These are phyloP conservation scores for Spheniscus humboldti DNA, from an alignment of 2,797 vertebrate genomes.

Conservation along the genomic window DNA sequence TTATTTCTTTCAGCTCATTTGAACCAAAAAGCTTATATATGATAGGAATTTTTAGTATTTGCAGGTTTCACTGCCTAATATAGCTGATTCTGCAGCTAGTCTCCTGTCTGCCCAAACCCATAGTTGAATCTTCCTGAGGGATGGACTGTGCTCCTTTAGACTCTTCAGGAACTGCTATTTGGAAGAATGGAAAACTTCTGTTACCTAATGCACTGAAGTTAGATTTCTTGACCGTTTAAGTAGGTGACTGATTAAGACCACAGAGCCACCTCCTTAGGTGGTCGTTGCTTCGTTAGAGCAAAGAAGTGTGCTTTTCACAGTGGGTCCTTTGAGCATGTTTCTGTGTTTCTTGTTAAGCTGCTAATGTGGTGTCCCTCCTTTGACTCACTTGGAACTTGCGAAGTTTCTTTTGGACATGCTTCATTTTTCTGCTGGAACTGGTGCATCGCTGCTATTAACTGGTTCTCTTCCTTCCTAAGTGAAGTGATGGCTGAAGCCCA, in stretches of 20 bases:
- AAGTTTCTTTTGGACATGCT: conserved; percentile 76
- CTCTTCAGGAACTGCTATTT: conserved; percentile 47
- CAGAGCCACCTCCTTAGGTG: conserved; percentile 70
- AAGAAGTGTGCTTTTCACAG: conserved; percentile 63
- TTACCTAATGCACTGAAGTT: conserved; percentile 48
- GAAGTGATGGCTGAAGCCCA: conserved; percentile 68
- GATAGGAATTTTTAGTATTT: not conserved
- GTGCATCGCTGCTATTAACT: conserved; percentile 73
- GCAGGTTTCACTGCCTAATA: not conserved
- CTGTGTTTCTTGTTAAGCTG: conserved; percentile 71
- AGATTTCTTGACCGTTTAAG: conserved; percentile 49
- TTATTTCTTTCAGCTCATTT: not conserved
- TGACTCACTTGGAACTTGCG: conserved; percentile 73
- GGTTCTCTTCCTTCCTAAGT: conserved; percentile 73
- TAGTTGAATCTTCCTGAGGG: not conserved
- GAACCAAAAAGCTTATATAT: not conserved
- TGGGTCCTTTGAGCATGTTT: conserved; percentile 65
- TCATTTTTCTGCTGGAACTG: conserved; percentile 71
- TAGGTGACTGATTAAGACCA: conserved; percentile 65
- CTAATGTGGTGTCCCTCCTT: conserved; percentile 75
- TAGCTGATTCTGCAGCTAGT: not conserved
- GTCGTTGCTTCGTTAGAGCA: conserved; percentile 56
- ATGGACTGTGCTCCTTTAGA: not conserved
- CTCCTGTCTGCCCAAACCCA: not conserved
- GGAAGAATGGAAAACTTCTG: conserved; percentile 57